Conservation (phyloP, 2,113 vertebrate species). For the Eleginops maclovinus region DNA sequence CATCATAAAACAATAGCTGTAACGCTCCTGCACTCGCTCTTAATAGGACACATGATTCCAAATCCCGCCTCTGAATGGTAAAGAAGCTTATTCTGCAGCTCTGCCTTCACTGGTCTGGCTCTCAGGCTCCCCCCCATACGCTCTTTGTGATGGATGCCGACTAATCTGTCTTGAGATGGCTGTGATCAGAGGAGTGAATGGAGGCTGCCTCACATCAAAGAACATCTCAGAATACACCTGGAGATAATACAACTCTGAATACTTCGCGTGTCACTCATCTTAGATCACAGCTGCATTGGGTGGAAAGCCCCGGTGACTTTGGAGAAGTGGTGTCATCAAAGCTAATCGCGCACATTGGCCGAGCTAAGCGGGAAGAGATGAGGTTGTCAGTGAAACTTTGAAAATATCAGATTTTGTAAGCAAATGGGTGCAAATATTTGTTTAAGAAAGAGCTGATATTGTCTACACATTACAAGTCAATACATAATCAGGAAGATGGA, state of each 20-base stretch:
- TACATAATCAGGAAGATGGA: neutral
- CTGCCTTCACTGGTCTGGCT: slow-evolving; percentile 59
- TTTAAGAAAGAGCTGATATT: neutral
- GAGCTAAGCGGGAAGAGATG: slow-evolving; percentile 27
- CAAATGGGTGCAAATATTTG: neutral
- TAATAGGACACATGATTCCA: slow-evolving; percentile 49
- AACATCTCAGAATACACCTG: slow-evolving; percentile 75
- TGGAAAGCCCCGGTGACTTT: slow-evolving; percentile 52
- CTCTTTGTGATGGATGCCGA: slow-evolving; percentile 73
- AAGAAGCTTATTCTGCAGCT: slow-evolving; percentile 76
- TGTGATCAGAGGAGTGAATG: slow-evolving; percentile 74
- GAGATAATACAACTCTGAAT: slow-evolving; percentile 67
- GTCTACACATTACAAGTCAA: neutral
- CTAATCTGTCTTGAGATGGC: slow-evolving; percentile 77
- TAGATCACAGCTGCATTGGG: slow-evolving; percentile 64
- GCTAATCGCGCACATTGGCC: slow-evolving; percentile 40
- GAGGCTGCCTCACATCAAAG: slow-evolving; percentile 74
- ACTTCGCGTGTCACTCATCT: slow-evolving; percentile 66
- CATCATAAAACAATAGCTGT: slow-evolving; percentile 55
- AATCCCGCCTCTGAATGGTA: slow-evolving; percentile 59
- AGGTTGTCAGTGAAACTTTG: slow-evolving; percentile 40
- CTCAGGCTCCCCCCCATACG: slow-evolving; percentile 46
- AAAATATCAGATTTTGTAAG: slow-evolving; percentile 20
- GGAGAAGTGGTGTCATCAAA: slow-evolving; percentile 46
- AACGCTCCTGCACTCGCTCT: slow-evolving; percentile 31